phyloP scores from a whole-genome alignment of 2,888 invertebrate species.

The Melikaiella ostensackeni region DNA sequence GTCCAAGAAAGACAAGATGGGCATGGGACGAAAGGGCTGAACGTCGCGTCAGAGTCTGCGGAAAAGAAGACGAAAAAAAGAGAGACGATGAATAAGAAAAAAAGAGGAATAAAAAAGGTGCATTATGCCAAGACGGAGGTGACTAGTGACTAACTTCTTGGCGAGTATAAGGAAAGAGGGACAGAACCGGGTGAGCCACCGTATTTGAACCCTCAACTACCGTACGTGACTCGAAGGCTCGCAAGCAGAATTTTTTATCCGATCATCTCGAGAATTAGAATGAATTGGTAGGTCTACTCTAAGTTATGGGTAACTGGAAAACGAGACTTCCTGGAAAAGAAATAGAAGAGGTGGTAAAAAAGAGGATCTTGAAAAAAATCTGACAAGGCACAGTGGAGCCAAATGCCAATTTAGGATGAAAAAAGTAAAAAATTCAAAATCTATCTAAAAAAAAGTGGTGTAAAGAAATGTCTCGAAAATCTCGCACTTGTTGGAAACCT shows the following conservation, averaged over 20 bases:
- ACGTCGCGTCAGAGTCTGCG: not conserved
- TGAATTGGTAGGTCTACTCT: constrained; percentile 18
- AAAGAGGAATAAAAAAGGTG: not conserved
- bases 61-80: constrained; percentile 1
- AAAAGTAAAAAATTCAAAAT: too few species aligned
- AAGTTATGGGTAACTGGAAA: constrained; percentile 10
- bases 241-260: constrained; percentile 45
- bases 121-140: constrained; percentile 42
- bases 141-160: constrained; percentile 59
- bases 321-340: not conserved
- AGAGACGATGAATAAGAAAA: not conserved
- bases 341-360: too few species aligned
- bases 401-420: too few species aligned
- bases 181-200: constrained; percentile 18
- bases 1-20: not conserved
- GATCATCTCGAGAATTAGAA: constrained; percentile 37
- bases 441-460: too few species aligned
- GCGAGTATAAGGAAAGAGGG: constrained; percentile 23
- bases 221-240: constrained; percentile 44
- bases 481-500: too few species aligned
- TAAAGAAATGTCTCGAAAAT: too few species aligned
- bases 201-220: constrained; percentile 45
- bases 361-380: not conserved
- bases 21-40: not conserved
- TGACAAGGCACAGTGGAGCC: not conserved